Conservation (phyloP, 2,888 invertebrate genomes). For the Sipha maydis region DNA sequence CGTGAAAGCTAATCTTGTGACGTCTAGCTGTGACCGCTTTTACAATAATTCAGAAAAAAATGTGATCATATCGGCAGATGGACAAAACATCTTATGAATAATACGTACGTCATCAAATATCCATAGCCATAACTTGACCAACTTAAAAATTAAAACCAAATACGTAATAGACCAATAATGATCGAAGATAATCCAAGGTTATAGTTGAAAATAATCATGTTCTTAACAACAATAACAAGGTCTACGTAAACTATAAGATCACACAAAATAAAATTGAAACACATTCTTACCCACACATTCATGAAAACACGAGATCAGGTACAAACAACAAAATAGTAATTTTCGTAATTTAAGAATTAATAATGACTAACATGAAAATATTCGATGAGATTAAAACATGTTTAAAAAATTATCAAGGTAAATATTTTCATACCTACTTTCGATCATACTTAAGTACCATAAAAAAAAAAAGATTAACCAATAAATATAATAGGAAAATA, state of each 20-base stretch:
- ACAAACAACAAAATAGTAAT: background rate
- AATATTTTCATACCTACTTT: background rate
- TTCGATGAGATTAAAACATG: background rate
- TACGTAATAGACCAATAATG: background rate
- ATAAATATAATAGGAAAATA: no score
- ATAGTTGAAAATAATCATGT: background rate
- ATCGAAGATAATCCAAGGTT: slow-evolving; percentile 36
- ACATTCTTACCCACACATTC: background rate
- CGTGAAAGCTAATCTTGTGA: no score
- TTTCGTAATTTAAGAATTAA: no score
- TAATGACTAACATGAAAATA: background rate
- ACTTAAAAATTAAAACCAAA: no score
- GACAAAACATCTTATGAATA: background rate
- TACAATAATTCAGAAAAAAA: background rate
- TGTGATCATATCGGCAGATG: background rate
- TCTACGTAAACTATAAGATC: background rate
- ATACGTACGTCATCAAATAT: background rate
- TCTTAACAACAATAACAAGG: background rate
- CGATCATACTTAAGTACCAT: no score
- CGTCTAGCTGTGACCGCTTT: no score
- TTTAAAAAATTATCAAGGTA: background rate
- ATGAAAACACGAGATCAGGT: no score
- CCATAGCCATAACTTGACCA: background rate
- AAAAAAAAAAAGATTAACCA: no score
- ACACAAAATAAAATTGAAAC: background rate